A percentile compares a stretch with the other conserved stretches of the same genome.
Evolutionary conservation across 2,797 vertebrate species (phyloP).

Genomic region (Sibirionetta formosa): DNA sequence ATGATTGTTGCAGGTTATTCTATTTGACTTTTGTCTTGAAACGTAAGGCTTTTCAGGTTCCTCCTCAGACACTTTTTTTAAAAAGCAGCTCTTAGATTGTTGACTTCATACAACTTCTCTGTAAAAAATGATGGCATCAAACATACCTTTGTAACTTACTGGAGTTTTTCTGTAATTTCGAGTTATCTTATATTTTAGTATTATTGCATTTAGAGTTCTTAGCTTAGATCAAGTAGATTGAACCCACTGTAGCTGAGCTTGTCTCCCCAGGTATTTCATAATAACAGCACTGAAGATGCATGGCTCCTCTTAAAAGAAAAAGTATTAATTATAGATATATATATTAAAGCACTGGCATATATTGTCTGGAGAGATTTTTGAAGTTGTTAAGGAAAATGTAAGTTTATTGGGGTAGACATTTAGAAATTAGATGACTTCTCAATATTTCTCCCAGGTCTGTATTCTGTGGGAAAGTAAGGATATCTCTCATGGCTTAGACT

Average conservation of each 20-base stretch:
- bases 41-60: neutral
- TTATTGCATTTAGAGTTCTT: neutral
- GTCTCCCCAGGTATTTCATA: neutral
- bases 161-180: neutral
- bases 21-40: neutral
- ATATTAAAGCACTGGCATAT: neutral
- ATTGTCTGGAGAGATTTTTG: neutral
- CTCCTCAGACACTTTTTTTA: neutral
- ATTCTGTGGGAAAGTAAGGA: neutral
- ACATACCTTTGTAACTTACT: neutral
- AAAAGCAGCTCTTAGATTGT: neutral
- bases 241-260: neutral
- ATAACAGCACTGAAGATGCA: neutral
- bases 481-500: neutral
- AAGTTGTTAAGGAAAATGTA: neutral
- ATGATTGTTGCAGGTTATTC: neutral
- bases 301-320: neutral
- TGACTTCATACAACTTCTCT: neutral
- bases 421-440: neutral
- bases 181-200: neutral
- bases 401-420: neutral
- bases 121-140: neutral
- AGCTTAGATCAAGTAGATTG: neutral
- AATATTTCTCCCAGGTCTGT: neutral
- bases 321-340: neutral